Evolutionary conservation across 2,113 vertebrate species (phyloP).

Genomic region (Osmerus eperlanus): DNA sequence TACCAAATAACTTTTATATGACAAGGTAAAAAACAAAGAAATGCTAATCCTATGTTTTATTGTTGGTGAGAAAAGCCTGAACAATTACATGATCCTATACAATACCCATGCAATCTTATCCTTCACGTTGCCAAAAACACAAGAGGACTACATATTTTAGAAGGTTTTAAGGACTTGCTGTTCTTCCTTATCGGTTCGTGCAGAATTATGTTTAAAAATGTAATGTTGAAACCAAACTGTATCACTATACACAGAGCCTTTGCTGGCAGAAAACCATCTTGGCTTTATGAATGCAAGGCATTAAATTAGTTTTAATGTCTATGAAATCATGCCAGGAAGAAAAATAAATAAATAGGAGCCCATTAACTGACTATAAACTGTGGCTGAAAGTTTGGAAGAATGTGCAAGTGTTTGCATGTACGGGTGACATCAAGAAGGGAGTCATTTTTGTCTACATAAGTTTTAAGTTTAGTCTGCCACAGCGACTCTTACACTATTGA

Average conservation of each 20-base stretch:
- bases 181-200: slow-evolving; percentile 28
- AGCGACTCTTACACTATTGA: not conserved
- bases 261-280: not conserved
- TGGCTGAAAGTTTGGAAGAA: not conserved
- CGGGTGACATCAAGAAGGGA: not conserved
- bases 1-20: slow-evolving; percentile 31
- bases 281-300: not conserved
- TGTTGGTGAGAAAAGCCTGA: slow-evolving; percentile 13
- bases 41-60: slow-evolving; percentile 50
- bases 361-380: slow-evolving; percentile 1
- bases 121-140: slow-evolving; percentile 20
- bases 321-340: not conserved
- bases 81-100: slow-evolving; percentile 48
- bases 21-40: slow-evolving; percentile 28
- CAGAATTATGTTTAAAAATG: slow-evolving; percentile 29
- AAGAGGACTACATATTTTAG: slow-evolving; percentile 17
- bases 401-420: not conserved
- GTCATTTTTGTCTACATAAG: not conserved
- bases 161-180: slow-evolving; percentile 20
- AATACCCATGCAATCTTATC: slow-evolving; percentile 48
- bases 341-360: not conserved
- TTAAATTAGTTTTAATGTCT: not conserved
- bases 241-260: slow-evolving; percentile 10
- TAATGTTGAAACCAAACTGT: slow-evolving; percentile 18
- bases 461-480: not conserved